Evolutionary conservation across 1,140 invertebrate species (phyloP), one percentile per base, ranked within the genome.

Genomic region (Eumaeus atala): DNA sequence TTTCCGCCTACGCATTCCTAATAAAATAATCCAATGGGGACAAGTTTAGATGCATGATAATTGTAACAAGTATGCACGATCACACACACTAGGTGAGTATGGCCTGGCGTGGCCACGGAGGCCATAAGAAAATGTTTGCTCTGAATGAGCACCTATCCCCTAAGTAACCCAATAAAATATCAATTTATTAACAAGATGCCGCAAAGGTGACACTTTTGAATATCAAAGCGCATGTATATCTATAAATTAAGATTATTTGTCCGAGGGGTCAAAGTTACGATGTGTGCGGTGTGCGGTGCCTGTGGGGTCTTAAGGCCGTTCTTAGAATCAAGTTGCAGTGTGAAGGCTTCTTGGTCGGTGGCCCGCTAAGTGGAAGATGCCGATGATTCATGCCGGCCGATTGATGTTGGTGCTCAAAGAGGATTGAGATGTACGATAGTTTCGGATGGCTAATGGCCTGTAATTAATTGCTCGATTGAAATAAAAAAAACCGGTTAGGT

Each of bases 231-330:
- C 12, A 44, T 17, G n/a, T 14, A 16, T 44, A 16, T 44, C 40
- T 44, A 44, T 44, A 44, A 44, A 44, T 44, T 44, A 44, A 16
- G 40, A 14, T 44, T 44, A 16, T 16, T 44, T 16, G 9, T 9
- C 14, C 38, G 12, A 14, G 38, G 40, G 6, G 40, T 44, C 40
- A 44, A 14, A 44, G 12, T 37, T 2, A 37, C 11, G n/a, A n/a
- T n/a, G n/a, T n/a, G n/a, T n/a, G n/a, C n/a, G n/a, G n/a, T n/a
- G 40, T 14, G 40, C 12, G 40, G 40, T 9, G 12, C 14, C 16
- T 44, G 40, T 44, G 40, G 16, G 40, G 40, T 44, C 12, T 44
- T 17, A 14, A 35, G 34, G 38, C 17, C 17, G 14, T 44, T 9
- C 14, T 14, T 16, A 44, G 40, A 44, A 16, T 16, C 12, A 44